Evolutionary conservation across 2,888 invertebrate genomes (phyloP).

Genomic region (Macrophya annulata): DNA sequence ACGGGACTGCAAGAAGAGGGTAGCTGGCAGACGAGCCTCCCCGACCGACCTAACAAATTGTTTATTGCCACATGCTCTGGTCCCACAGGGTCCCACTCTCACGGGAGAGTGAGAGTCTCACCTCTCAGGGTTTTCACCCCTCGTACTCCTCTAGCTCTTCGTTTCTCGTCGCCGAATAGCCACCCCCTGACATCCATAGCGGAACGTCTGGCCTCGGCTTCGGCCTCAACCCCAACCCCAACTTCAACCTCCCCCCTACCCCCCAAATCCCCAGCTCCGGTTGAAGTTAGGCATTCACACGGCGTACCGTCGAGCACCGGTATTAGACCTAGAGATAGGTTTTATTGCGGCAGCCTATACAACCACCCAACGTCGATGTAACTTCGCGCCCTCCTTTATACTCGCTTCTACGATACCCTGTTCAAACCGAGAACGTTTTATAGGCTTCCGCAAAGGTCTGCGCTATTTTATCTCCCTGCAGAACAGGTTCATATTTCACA

Average conservation of each 20-base stretch:
- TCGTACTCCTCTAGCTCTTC: background rate
- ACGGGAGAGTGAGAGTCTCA: slow-evolving; percentile 14
- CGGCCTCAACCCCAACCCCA: background rate
- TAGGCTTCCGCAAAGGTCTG: slow-evolving; percentile 45
- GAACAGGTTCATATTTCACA: slow-evolving; percentile 46
- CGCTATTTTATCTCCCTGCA: slow-evolving; percentile 39
- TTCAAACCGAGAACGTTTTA: slow-evolving; percentile 45
- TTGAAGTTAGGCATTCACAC: slow-evolving; percentile 59
- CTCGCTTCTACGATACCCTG: slow-evolving; percentile 1
- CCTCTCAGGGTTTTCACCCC: slow-evolving; percentile 59
- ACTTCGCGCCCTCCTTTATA: slow-evolving; percentile 34
- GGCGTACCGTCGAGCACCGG: slow-evolving; percentile 61
- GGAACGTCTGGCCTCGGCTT: slow-evolving; percentile 21
- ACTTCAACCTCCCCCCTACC: too few relatives aligned
- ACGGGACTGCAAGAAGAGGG: slow-evolving; percentile 46
- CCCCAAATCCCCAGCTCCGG: slow-evolving; percentile 4
- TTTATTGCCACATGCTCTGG: slow-evolving; percentile 73
- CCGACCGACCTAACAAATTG: slow-evolving; percentile 72
- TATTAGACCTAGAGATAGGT: slow-evolving; percentile 65
- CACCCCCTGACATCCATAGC: slow-evolving; percentile 3
- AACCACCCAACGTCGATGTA: slow-evolving; percentile 58
- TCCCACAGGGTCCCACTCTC: slow-evolving; percentile 65
- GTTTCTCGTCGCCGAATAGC: slow-evolving; percentile 14
- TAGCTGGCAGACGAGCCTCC: slow-evolving; percentile 17
- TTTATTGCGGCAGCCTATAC: slow-evolving; percentile 69